A percentile compares a stretch with the other conserved stretches of the same genome.
phyloP scores from a whole-genome alignment of 2,888 invertebrate genomes.

The Aporophyla nigra region DNA sequence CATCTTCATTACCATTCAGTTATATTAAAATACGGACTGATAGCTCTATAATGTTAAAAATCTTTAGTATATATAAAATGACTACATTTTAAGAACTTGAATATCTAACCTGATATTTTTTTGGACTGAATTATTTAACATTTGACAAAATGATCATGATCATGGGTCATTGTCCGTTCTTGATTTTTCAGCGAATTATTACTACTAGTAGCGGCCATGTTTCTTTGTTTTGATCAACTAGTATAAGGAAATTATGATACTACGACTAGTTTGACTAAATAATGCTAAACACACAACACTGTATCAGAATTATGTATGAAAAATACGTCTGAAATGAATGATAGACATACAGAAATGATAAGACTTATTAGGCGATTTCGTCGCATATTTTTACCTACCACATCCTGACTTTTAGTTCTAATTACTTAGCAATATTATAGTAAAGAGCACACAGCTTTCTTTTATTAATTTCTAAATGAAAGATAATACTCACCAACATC shows the following conservation, averaged over 20 bases:
- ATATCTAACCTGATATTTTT: background rate
- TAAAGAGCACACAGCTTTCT: conserved; percentile 6
- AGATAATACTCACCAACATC: conserved; percentile 83
- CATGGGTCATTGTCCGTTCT: conserved; percentile 59
- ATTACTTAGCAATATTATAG: background rate
- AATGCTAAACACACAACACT: conserved; percentile 18
- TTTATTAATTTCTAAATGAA: conserved; percentile 1
- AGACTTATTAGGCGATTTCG: background rate
- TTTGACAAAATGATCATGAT: conserved; percentile 11
- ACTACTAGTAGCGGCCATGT: background rate
- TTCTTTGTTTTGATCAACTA: conserved; percentile 8
- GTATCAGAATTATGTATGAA: background rate
- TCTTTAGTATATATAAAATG: background rate
- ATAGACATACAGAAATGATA: background rate
- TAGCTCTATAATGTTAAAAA: conserved; percentile 1
- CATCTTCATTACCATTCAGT: conserved; percentile 26
- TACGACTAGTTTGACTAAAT: background rate
- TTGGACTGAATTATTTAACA: conserved; percentile 24
- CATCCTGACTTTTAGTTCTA: background rate
- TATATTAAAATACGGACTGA: conserved; percentile 6
- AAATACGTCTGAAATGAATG: background rate
- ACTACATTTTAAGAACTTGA: background rate
- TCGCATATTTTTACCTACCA: background rate
- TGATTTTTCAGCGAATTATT: conserved; percentile 13
- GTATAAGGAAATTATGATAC: background rate